These are phyloP conservation scores for Salminus brasiliensis DNA, from an alignment of 2,113 vertebrate species.

Conservation along the genomic window DNA sequence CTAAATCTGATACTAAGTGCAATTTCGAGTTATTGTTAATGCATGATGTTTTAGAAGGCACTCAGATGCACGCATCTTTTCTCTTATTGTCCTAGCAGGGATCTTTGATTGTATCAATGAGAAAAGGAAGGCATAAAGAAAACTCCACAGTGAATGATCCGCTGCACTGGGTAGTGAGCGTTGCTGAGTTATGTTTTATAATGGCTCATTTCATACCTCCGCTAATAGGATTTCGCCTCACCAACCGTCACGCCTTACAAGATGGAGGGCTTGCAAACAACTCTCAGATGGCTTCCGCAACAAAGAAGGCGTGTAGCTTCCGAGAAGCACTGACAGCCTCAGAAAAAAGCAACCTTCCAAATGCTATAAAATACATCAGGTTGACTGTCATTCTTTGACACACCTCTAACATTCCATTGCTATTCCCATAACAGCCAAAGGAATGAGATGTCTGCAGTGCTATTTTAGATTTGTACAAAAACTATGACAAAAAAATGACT, in stretches of 20 bases:
- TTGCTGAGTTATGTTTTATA: constrained; percentile 16
- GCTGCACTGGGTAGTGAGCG: background rate
- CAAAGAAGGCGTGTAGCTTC: background rate
- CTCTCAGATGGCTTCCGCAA: constrained; percentile 23
- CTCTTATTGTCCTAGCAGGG: constrained; percentile 14
- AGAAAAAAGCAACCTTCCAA: constrained; percentile 10
- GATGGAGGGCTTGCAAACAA: constrained; percentile 29
- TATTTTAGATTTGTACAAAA: constrained; percentile 1
- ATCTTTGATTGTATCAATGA: background rate
- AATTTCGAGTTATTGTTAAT: constrained; percentile 17
- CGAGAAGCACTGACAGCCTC: constrained; percentile 19
- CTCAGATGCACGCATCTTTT: background rate
- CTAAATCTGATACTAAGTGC: background rate
- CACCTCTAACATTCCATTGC: constrained; percentile 21
- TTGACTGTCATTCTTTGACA: constrained; percentile 5
- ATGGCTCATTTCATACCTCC: constrained; percentile 25
- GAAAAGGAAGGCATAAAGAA: constrained; percentile 13
- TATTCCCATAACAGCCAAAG: constrained; percentile 13
- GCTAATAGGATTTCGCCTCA: constrained; percentile 31
- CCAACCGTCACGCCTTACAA: constrained; percentile 17
- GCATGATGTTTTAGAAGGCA: constrained; percentile 7
- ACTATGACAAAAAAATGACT: background rate
- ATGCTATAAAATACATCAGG: constrained; percentile 20
- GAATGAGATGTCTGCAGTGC: constrained; percentile 9
- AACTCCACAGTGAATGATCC: constrained; percentile 19